These are phyloP conservation scores for Natrix natrix DNA, from an alignment of 2,797 vertebrate genomes.

Conservation along the genomic window DNA sequence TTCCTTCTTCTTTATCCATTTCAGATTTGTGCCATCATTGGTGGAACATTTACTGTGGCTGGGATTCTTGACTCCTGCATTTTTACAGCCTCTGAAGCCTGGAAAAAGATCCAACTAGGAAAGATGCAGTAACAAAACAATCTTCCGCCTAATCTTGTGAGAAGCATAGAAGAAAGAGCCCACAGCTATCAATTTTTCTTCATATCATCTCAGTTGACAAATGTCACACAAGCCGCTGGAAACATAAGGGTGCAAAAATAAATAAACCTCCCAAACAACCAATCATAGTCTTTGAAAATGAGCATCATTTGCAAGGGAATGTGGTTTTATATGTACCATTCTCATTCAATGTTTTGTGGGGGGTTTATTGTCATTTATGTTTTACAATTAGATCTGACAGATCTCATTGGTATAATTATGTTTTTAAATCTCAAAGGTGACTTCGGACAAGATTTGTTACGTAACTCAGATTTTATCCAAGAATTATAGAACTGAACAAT, in stretches of 20 bases:
- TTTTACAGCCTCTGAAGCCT: slow-evolving; percentile 98
- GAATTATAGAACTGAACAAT: slow-evolving; percentile 58
- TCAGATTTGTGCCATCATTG: slow-evolving; percentile 97
- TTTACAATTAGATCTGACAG: slow-evolving; percentile 1
- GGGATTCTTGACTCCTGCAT: slow-evolving; percentile 98
- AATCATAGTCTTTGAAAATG: neutral
- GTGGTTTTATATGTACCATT: neutral
- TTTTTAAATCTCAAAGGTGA: slow-evolving; percentile 3
- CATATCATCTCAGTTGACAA: slow-evolving; percentile 59
- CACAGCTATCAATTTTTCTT: slow-evolving; percentile 64
- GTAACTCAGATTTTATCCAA: slow-evolving; percentile 51
- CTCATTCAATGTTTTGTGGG: neutral
- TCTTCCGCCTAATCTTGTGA: slow-evolving; percentile 22
- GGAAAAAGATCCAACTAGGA: slow-evolving; percentile 99
- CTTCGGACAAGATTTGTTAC: slow-evolving; percentile 13
- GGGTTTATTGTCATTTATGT: neutral
- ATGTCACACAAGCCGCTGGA: slow-evolving; percentile 58
- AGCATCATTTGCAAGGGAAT: neutral
- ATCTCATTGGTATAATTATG: slow-evolving; percentile 7
- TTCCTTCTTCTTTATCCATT: slow-evolving; percentile 36
- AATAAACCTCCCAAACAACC: neutral
- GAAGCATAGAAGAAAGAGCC: slow-evolving; percentile 52
- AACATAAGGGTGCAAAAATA: slow-evolving; percentile 48
- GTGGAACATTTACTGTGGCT: slow-evolving; percentile 96
- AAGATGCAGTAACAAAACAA: slow-evolving; percentile 82